Evolutionary conservation across 2,888 invertebrate genomes (phyloP), one percentile per base, ranked within the genome.

Genomic region (Pollenia amentaria): DNA sequence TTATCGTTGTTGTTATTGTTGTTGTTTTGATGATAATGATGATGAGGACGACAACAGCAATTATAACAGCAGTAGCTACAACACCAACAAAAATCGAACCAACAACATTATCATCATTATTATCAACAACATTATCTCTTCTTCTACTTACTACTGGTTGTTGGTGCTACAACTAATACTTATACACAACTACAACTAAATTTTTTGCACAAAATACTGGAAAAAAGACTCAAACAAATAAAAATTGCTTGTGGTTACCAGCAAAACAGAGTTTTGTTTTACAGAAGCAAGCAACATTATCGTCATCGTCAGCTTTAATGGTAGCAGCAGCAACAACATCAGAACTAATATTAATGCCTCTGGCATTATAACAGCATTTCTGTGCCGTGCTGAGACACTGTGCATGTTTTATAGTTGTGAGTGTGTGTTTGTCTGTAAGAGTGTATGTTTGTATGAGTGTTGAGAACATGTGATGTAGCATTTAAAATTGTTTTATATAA

Each of bases 401-500:
- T 75, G 48, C 42, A 38, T 77, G 57, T 48, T 67, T 44, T 12
- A 53, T 70, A 29, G 53, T 16, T 57, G 55, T 42, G 2, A 55
- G 14, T 4, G 14, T 44, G 40, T 38, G 12, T 51, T 42, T 2
- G 29, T 53, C n/a, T 29, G 42, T 18, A 12, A 18, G 11, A 14
- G 29, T 11, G 40, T 72, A 18, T 75, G 48, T 10, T n/a, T 42
- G 40, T 75, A 18, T 57, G 70, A 53, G 18, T 53, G 48, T 46
- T 72, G 77, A 53, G 18, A 84, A 84, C 78, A 84, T 84, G 78
- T 84, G 84, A 78, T 73, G 65, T 60, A 67, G 78, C 86, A 75
- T 85, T 81, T 82, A 84, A 84, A 76, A 87, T 87, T 87, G 80
- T 84, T 87, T 87, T 87, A 87, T 80, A 87, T 75, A 84, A 87